Evolutionary conservation across 2,113 vertebrate genomes (phyloP), one percentile per base, ranked within the genome.

Genomic region (Limanda limanda): DNA sequence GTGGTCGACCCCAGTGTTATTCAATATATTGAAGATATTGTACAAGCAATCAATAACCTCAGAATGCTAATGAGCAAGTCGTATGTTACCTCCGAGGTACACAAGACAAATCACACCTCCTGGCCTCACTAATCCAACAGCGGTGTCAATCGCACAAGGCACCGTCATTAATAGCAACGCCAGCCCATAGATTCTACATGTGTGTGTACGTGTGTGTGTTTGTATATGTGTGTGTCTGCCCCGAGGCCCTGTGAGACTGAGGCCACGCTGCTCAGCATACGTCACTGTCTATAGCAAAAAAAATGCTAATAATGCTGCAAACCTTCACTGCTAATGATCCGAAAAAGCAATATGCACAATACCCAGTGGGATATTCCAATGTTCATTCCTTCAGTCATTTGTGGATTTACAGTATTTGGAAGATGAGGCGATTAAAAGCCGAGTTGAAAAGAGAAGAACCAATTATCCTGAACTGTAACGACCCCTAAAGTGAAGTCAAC

Each of bases 1-100:
- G 25, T 18, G 17, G 58, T 47, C 2, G 13, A 58, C 40, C 5
- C 60, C 18, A 2, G 17, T 15, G n/a, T 68, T 25, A 45, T 42
- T 13, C 40, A 21, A 24, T 21, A 40, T 3, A 25, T 21, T 11
- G 10, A 12, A 47, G 66, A 56, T 37, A 45, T n/a, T 60, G 18
- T 35, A 13, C 61, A 69, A 10, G 15, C 18, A 42, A 83, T 77
- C 70, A 54, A 77, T 74, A 83, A 63, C 66, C 59, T 37, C 21
- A 68, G 55, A 77, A 84, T 84, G 67, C 54, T 79, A 85, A 86
- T 76, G 63, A 75, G 75, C 58, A 72, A 40, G 68, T 59, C 4
- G 52, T 2, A 20, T 42, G 54, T 74, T 74, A 57, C 60, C 61
- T 70, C 52, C 21, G 52, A 73, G 66, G 17, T 5, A 47, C 42